Conservation (phyloP, 2,888 invertebrate species). For the Thymelicus sylvestris region DNA sequence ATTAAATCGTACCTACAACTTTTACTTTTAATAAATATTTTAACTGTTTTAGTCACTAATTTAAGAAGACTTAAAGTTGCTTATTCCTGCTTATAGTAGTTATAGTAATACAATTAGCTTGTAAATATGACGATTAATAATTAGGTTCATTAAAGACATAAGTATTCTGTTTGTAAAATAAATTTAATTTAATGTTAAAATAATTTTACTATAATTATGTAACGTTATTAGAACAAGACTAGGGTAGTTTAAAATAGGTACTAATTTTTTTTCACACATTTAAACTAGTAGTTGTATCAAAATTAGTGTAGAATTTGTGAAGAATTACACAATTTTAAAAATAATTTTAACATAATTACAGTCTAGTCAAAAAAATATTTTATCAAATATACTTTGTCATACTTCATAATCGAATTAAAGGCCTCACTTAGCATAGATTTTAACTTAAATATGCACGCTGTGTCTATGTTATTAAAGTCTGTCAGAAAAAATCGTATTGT, state of each 20-base stretch:
- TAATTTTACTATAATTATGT: background rate
- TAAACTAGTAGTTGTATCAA: background rate
- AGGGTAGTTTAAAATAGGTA: background rate
- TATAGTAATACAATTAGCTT: background rate
- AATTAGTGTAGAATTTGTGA: conserved; percentile 1
- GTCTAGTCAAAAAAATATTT: conserved; percentile 4
- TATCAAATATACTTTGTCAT: background rate
- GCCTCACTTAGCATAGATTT: conserved; percentile 23
- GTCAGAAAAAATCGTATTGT: background rate
- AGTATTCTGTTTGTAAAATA: no score
- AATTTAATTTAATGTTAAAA: background rate
- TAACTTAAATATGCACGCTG: background rate
- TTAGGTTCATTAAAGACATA: background rate
- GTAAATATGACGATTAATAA: background rate
- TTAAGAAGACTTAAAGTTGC: background rate
- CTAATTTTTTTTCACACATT: conserved; percentile 1
- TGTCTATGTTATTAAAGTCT: background rate
- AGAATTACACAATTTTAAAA: background rate
- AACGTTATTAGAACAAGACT: background rate
- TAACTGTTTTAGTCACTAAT: background rate
- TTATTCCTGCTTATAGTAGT: background rate
- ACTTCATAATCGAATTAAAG: conserved; percentile 18
- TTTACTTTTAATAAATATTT: conserved; percentile 1
- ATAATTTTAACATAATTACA: conserved; percentile 1
- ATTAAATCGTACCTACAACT: background rate